A percentile compares a stretch with the other conserved stretches of the same genome.
These are phyloP conservation scores for Nothura maculosa DNA, from an alignment of 2,797 vertebrate species.

Conservation along the genomic window DNA sequence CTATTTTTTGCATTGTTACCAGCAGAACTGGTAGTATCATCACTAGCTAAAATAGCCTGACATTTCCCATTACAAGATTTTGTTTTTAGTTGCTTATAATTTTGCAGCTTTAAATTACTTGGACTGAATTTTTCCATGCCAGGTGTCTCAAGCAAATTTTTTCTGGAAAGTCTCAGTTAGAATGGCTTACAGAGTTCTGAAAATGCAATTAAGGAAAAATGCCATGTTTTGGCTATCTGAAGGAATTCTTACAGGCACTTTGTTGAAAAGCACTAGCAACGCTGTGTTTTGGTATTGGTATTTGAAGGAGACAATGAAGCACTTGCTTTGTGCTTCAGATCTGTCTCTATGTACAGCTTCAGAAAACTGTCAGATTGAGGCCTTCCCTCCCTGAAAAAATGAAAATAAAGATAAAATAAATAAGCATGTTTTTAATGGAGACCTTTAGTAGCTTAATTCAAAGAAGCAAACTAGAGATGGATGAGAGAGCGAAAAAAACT, in stretches of 20 bases:
- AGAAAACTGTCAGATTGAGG: neutral
- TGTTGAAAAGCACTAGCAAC: neutral
- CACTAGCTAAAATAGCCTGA: slow-evolving; percentile 63
- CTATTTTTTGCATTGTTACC: slow-evolving; percentile 53
- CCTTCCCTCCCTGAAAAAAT: accelerated
- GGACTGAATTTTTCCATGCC: slow-evolving; percentile 71
- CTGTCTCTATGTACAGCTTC: neutral
- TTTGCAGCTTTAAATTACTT: slow-evolving; percentile 69
- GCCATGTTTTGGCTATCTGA: slow-evolving; percentile 8
- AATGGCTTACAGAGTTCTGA: slow-evolving; percentile 64
- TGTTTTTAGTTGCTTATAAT: slow-evolving; percentile 63
- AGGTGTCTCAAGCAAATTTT: slow-evolving; percentile 66
- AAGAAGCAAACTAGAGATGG: accelerated
- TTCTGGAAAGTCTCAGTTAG: slow-evolving; percentile 72
- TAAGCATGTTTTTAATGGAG: neutral
- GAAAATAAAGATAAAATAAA: neutral
- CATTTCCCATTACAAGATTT: slow-evolving; percentile 70
- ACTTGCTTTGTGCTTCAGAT: neutral
- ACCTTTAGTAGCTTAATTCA: neutral
- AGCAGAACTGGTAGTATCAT: slow-evolving; percentile 56
- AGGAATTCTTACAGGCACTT: slow-evolving; percentile 10
- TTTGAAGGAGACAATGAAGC: neutral
- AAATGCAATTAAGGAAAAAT: slow-evolving; percentile 63
- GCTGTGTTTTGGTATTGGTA: neutral
- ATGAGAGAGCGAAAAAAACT: slow-evolving; percentile 31